Evolutionary conservation across 2,888 invertebrate genomes (phyloP).

Genomic region (Mayetiola destructor): DNA sequence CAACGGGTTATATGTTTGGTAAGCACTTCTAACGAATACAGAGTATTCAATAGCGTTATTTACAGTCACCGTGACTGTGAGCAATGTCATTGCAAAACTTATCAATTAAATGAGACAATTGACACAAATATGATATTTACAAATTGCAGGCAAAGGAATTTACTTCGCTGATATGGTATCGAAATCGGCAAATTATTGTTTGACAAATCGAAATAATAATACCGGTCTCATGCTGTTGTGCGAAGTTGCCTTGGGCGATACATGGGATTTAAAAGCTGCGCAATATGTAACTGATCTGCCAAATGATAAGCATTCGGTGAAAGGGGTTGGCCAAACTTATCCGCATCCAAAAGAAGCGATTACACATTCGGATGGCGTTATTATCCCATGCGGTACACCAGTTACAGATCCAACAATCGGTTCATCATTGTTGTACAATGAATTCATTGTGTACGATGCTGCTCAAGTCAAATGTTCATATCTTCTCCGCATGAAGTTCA

Average conservation of each 20-base stretch:
- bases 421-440: constrained; percentile 71
- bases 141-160: constrained; percentile 81
- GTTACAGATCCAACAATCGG: constrained; percentile 31
- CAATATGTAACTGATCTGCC: constrained; percentile 67
- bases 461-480: constrained; percentile 88
- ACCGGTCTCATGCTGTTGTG: constrained; percentile 81
- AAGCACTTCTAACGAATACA: too few species aligned
- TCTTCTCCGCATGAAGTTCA: constrained; percentile 40
- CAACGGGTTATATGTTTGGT: constrained; percentile 68
- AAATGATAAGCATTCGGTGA: constrained; percentile 65
- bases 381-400: constrained; percentile 63
- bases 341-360: constrained; percentile 57
- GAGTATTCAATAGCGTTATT: too few species aligned
- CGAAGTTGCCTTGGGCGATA: constrained; percentile 67
- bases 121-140: too few species aligned
- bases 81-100: too few species aligned
- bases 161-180: constrained; percentile 99
- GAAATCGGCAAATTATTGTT: constrained; percentile 95
- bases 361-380: constrained; percentile 49
- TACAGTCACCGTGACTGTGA: too few species aligned
- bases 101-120: too few species aligned
- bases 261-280: constrained; percentile 35
- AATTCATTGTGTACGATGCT: constrained; percentile 92
- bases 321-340: constrained; percentile 71
- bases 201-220: constrained; percentile 49